Evolutionary conservation across 2,113 vertebrate genomes (phyloP).

Genomic region (Chionodraco myersi): DNA sequence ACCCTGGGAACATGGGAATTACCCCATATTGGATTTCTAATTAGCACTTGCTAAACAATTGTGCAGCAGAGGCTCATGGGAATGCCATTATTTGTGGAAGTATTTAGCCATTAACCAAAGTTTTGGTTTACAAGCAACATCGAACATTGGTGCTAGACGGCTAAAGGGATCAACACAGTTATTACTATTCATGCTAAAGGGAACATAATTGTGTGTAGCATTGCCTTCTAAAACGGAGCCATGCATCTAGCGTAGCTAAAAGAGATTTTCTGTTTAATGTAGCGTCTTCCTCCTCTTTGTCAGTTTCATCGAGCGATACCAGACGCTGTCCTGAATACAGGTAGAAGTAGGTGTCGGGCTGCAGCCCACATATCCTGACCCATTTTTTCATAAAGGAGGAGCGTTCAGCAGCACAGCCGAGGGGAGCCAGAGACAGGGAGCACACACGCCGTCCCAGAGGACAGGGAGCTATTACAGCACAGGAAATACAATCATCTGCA

Average conservation of each 20-base stretch:
- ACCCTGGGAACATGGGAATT: too few species aligned
- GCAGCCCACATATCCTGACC: conserved; percentile 74
- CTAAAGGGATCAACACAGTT: background rate
- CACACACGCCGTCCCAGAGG: conserved; percentile 70
- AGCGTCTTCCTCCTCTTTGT: background rate
- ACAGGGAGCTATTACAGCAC: conserved; percentile 72
- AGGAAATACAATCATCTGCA: conserved; percentile 80
- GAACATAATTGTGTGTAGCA: background rate
- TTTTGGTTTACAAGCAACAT: background rate
- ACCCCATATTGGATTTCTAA: background rate
- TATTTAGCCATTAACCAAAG: background rate
- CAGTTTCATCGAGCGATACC: conserved; percentile 6
- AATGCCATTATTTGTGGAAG: background rate
- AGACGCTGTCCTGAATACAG: conserved; percentile 46
- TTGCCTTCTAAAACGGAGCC: background rate
- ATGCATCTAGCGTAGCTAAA: background rate
- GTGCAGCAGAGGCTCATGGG: background rate
- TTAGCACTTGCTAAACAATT: background rate
- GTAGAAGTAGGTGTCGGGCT: conserved; percentile 45
- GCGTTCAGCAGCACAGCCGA: conserved; percentile 71
- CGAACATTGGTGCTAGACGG: background rate
- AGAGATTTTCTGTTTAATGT: background rate
- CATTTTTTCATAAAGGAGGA: conserved; percentile 72
- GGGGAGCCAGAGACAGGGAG: conserved; percentile 67
- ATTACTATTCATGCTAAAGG: background rate